phyloP scores from a whole-genome alignment of 2,113 vertebrate genomes.

The Centropristis striata region DNA sequence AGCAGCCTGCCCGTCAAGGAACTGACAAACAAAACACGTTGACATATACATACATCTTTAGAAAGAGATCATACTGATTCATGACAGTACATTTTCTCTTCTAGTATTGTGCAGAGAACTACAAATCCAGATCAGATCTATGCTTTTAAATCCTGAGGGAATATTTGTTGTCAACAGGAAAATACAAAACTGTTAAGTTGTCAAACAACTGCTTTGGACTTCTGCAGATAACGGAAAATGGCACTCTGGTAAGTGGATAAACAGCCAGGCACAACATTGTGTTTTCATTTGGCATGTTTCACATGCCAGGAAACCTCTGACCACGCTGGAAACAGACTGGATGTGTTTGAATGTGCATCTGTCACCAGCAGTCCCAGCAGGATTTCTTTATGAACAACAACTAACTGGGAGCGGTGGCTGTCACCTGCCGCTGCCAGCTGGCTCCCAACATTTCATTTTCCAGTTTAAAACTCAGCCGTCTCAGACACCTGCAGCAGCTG shows the following conservation, averaged over 20 bases:
- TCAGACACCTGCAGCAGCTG: conserved; percentile 47
- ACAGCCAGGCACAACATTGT: background rate
- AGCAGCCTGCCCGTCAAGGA: background rate
- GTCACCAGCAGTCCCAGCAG: conserved; percentile 40
- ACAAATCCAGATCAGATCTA: background rate
- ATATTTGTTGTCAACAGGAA: background rate
- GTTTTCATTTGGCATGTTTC: conserved; percentile 28
- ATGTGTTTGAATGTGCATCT: conserved; percentile 47
- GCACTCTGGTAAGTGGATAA: background rate
- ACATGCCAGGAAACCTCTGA: conserved; percentile 30
- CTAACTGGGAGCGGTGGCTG: conserved; percentile 18
- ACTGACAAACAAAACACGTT: background rate
- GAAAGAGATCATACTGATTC: background rate
- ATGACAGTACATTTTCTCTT: background rate
- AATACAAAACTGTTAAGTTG: background rate
- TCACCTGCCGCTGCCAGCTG: conserved; percentile 68
- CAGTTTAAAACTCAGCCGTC: conserved; percentile 42
- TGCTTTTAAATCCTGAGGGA: background rate
- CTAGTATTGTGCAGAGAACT: background rate
- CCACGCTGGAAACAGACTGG: conserved; percentile 19
- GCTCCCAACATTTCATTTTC: conserved; percentile 40
- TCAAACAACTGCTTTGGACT: background rate
- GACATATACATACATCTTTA: background rate
- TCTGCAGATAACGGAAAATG: background rate
- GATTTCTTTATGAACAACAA: conserved; percentile 38